Conservation (phyloP, 2,797 vertebrate genomes). For the Macroramphosus scolopax region DNA sequence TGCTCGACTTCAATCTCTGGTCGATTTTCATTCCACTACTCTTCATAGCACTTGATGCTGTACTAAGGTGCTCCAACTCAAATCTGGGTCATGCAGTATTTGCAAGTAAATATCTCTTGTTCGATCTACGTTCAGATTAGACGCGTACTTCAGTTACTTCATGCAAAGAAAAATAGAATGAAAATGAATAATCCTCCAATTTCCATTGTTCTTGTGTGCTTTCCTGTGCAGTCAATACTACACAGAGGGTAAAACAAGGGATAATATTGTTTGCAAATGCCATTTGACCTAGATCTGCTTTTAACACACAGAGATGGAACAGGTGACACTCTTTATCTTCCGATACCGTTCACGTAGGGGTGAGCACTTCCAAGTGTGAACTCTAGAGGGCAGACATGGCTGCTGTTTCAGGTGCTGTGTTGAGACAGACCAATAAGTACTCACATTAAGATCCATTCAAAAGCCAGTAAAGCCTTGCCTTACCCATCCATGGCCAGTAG, state of each 20-base stretch:
- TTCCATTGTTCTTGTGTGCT: neutral
- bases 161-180: too few relatives aligned
- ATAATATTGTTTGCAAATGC: constrained; percentile 36
- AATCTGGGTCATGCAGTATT: constrained; percentile 40
- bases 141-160: too few relatives aligned
- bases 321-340: constrained; percentile 57
- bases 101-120: constrained; percentile 26
- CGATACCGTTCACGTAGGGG: constrained; percentile 39
- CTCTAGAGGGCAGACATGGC: constrained; percentile 69
- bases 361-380: constrained; percentile 55
- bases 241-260: constrained; percentile 20
- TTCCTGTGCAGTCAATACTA: constrained; percentile 13
- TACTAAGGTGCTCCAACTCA: constrained; percentile 69
- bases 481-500: constrained; percentile 45
- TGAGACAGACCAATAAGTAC: constrained; percentile 44
- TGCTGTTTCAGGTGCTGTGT: constrained; percentile 46
- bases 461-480: constrained; percentile 30
- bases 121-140: too few relatives aligned
- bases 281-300: constrained; percentile 53
- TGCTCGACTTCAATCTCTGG: constrained; percentile 74
- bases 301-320: constrained; percentile 38
- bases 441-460: constrained; percentile 31
- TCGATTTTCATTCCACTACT: constrained; percentile 59
- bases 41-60: constrained; percentile 66
- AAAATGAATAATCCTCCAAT: too few relatives aligned